Base-by-base conservation (phyloP, 1,140 invertebrate species). In the Ruditapes philippinarum region DNA sequence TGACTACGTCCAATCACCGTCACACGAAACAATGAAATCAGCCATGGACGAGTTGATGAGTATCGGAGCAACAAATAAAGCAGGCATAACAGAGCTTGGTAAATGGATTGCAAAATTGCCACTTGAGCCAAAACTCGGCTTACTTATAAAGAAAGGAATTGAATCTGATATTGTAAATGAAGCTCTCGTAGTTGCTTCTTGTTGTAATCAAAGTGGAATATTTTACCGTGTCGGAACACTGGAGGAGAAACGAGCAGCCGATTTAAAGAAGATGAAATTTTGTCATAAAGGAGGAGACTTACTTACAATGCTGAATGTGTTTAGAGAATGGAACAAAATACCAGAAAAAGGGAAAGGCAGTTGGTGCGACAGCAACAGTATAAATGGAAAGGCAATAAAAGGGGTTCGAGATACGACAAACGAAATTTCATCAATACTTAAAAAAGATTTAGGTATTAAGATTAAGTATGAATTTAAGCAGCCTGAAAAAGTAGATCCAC, bases 231-330 rank as follows among this genome's bases (percentile, higher is more conserved):
- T 86, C 33, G 89, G 92, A 7, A 90, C 90, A 57, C 73, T 97
- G 93, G 95, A 96, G 76, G 97, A 98, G 93, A 96, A 97, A 95
- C 97, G 97, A 4, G 93, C 96, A 28, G 96, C 96, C 89, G 97
- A 97, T 38, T 82, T 90, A 84, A 82, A 88, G 40, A 99, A 99
- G 95, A 98, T 99, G 95, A 95, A 97, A n/a, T 95, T 94, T 88
- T 92, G 93, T 82, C 98, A 98, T 0, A 96, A 97, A 28, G 97
- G 98, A 92, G 99, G 99, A 12, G 99, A 99, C 96, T 98, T 99
- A 93, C 96, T 99, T 5, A 99, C 98, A 19, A 96, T 99, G 45
- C 95, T 99, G 0, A 99, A 99, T 95, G 97, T 99, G n/a, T 99
- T 97, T 94, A 97, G 97, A 92, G 89, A 90, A 62, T 95, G 94